phyloP scores from a whole-genome alignment of 1,140 invertebrate genomes.

The Myzus persicae region DNA sequence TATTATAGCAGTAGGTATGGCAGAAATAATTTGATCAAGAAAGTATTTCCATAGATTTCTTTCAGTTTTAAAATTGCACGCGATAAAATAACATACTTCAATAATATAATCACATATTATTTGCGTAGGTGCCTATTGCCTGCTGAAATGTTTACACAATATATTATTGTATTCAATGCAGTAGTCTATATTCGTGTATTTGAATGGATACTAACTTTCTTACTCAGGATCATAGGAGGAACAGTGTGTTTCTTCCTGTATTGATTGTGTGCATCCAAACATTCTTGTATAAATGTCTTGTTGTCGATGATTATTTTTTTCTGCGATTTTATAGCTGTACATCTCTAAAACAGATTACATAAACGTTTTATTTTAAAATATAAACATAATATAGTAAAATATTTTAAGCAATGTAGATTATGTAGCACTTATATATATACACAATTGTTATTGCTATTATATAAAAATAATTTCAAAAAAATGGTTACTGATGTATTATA shows the following conservation, averaged over 20 bases:
- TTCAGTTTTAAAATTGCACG: not conserved
- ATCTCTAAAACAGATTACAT: conserved; percentile 41
- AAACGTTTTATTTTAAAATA: not conserved
- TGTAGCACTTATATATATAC: not conserved
- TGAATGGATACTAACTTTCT: conserved; percentile 69
- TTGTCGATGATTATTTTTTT: conserved; percentile 49
- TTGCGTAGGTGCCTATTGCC: not conserved
- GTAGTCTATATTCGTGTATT: conserved; percentile 14
- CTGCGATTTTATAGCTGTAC: not conserved
- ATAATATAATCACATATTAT: not conserved
- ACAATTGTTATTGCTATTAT: too few relatives aligned
- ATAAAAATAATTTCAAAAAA: not conserved
- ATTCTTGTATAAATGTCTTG: conserved; percentile 68
- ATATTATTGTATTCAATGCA: not conserved
- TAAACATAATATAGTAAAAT: not conserved
- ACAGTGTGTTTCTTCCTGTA: conserved; percentile 77
- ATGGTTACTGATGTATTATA: not conserved
- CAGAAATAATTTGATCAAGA: not conserved
- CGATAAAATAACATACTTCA: not conserved
- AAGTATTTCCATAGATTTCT: not conserved
- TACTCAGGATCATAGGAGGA: conserved; percentile 73
- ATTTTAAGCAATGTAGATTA: too few relatives aligned
- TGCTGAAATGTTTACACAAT: not conserved
- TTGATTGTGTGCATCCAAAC: conserved; percentile 79
- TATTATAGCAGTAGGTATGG: not conserved